A percentile compares a stretch with the other conserved stretches of the same genome.
These are phyloP conservation scores for Rhopalosiphum maidis DNA, from an alignment of 1,140 invertebrate species.

Conservation along the genomic window DNA sequence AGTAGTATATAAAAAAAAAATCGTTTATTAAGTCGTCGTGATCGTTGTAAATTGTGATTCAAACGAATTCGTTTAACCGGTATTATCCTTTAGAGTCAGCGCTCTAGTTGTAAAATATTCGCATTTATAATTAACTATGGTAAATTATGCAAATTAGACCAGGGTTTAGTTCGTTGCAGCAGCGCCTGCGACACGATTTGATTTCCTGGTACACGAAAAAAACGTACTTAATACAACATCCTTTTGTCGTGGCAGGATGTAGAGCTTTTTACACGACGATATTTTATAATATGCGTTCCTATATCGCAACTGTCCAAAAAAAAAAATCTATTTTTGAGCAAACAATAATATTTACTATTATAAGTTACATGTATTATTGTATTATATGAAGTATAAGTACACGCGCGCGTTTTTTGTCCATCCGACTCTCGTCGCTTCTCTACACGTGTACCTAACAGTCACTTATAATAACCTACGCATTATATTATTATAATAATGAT, in stretches of 20 bases:
- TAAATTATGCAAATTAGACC: slow-evolving; percentile 21
- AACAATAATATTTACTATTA: no score
- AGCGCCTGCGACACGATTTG: not conserved
- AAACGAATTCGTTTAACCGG: slow-evolving; percentile 29
- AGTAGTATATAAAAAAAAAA: not conserved
- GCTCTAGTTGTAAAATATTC: slow-evolving; percentile 38
- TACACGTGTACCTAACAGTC: not conserved
- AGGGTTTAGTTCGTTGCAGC: not conserved
- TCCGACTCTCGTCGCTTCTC: not conserved
- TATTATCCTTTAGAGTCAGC: not conserved
- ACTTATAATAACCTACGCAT: no score
- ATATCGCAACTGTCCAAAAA: not conserved
- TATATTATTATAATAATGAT: not conserved
- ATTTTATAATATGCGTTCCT: not conserved
- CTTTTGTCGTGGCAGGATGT: not conserved
- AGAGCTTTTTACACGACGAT: not conserved
- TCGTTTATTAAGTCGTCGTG: slow-evolving; percentile 14
- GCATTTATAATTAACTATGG: slow-evolving; percentile 24
- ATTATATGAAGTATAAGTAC: no score
- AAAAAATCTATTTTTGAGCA: not conserved
- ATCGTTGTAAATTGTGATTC: slow-evolving; percentile 14
- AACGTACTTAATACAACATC: not conserved
- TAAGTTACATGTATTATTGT: no score
- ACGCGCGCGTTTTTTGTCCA: not conserved
- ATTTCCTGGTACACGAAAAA: slow-evolving; percentile 23